These are phyloP conservation scores for Scaptomyza parva DNA, from an alignment of 2,888 invertebrate genomes.

Conservation along the genomic window DNA sequence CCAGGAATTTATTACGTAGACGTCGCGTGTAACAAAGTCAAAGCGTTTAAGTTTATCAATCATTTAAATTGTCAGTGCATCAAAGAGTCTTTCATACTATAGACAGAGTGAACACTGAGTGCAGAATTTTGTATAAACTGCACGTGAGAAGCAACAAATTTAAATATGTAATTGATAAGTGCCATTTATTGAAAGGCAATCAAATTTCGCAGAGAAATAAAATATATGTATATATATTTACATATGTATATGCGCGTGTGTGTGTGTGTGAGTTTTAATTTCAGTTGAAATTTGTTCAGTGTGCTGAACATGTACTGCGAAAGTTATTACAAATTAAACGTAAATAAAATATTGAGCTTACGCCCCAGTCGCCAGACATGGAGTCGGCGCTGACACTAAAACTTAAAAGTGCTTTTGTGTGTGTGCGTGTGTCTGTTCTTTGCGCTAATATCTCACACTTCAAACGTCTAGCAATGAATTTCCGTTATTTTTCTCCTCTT, in stretches of 20 bases:
- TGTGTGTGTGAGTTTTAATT: slow-evolving; percentile 5
- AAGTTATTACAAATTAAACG: slow-evolving; percentile 63
- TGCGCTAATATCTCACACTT: slow-evolving; percentile 79
- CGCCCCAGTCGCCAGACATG: slow-evolving; percentile 27
- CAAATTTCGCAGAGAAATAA: slow-evolving; percentile 7
- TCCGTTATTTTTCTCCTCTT: slow-evolving; percentile 56
- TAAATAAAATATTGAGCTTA: slow-evolving; percentile 59
- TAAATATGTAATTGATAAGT: slow-evolving; percentile 39
- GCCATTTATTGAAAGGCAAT: slow-evolving; percentile 42
- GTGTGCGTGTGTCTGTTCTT: slow-evolving; percentile 43
- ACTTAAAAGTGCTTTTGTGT: slow-evolving; percentile 24
- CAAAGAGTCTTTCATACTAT: slow-evolving; percentile 1
- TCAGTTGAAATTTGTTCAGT: slow-evolving; percentile 40
- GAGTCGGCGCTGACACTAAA: slow-evolving; percentile 40
- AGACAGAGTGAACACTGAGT: neutral
- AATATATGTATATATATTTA: neutral
- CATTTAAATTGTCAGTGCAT: slow-evolving; percentile 5
- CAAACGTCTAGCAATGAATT: slow-evolving; percentile 74
- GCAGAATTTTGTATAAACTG: slow-evolving; percentile 30
- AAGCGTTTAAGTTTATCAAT: neutral
- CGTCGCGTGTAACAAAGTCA: slow-evolving; percentile 36
- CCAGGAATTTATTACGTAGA: slow-evolving; percentile 18
- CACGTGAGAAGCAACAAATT: slow-evolving; percentile 53
- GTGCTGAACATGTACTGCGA: slow-evolving; percentile 44
- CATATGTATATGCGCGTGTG: slow-evolving; percentile 1